Conservation (phyloP, 1,140 invertebrate species). For the Temnothorax longispinosus region DNA sequence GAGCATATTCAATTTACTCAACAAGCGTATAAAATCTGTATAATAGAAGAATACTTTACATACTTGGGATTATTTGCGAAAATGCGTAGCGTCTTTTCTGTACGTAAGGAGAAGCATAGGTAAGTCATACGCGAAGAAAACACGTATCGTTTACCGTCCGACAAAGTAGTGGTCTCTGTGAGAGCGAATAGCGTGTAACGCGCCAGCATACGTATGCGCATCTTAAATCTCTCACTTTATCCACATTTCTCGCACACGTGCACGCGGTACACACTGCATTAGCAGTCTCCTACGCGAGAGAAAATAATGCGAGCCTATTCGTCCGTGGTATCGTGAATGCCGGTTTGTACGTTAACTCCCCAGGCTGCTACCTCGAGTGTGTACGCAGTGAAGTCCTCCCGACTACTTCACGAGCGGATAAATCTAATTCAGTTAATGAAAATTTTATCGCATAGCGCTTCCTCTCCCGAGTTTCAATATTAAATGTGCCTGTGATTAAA, state of each 20-base stretch:
- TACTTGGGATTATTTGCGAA: neutral
- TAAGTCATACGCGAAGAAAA: neutral
- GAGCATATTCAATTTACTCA: neutral
- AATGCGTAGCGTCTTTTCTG: neutral
- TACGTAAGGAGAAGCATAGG: neutral
- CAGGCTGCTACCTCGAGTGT: neutral
- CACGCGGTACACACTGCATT: neutral
- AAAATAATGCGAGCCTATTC: slow-evolving; percentile 36
- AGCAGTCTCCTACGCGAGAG: slow-evolving; percentile 27
- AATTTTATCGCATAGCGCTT: neutral
- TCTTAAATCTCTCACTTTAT: slow-evolving; percentile 46
- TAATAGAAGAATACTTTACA: neutral
- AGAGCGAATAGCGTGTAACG: slow-evolving; percentile 27
- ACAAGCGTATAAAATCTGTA: neutral
- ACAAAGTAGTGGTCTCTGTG: neutral
- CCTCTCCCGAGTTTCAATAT: neutral
- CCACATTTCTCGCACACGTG: slow-evolving; percentile 32
- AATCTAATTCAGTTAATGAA: neutral
- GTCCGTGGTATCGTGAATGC: slow-evolving; percentile 4
- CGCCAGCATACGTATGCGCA: slow-evolving; percentile 25
- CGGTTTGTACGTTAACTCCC: slow-evolving; percentile 9
- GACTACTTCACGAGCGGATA: neutral
- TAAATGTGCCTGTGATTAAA: neutral
- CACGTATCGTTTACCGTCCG: slow-evolving; percentile 10
- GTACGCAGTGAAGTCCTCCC: neutral